These are phyloP conservation scores for Porites divaricata DNA, from an alignment of 92 coral and sea anemone species.

Conservation along the genomic window DNA sequence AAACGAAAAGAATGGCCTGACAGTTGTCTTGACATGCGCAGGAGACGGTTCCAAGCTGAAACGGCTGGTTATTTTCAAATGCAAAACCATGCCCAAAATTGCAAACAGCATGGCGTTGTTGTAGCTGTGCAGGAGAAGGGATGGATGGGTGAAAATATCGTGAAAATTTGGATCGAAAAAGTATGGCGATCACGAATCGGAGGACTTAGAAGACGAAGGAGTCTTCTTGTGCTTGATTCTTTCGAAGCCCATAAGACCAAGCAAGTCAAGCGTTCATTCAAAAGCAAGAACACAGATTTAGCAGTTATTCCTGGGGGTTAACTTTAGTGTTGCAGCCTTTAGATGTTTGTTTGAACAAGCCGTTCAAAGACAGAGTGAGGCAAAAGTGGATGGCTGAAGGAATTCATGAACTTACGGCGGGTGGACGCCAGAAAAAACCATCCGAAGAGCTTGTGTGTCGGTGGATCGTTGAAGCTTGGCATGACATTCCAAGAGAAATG, in stretches of 20 bases:
- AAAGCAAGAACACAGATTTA: not conserved
- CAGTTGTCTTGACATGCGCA: too few relatives aligned
- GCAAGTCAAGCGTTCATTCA: constrained; percentile 32
- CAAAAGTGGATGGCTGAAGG: constrained; percentile 40
- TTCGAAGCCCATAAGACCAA: constrained; percentile 42
- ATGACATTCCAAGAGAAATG: too few relatives aligned
- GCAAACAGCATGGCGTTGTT: not conserved
- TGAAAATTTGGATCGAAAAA: too few relatives aligned
- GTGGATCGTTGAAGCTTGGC: too few relatives aligned
- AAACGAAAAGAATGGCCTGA: too few relatives aligned
- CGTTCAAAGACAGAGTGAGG: constrained; percentile 48
- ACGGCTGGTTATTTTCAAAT: not conserved
- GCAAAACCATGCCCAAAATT: not conserved
- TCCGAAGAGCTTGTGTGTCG: too few relatives aligned
- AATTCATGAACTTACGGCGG: constrained; percentile 22
- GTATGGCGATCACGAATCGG: too few relatives aligned
- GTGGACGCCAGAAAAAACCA: too few relatives aligned
- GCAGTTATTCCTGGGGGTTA: constrained; percentile 22
- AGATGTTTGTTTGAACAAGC: constrained; percentile 7
- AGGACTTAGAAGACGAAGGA: too few relatives aligned
- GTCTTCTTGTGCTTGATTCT: too few relatives aligned
- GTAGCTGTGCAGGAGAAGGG: not conserved
- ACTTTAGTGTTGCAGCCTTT: constrained; percentile 39
- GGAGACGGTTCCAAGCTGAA: too few relatives aligned
- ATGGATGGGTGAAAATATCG: too few relatives aligned